Base-by-base conservation (phyloP, 1,140 invertebrate species). In the Heliconius himera region DNA sequence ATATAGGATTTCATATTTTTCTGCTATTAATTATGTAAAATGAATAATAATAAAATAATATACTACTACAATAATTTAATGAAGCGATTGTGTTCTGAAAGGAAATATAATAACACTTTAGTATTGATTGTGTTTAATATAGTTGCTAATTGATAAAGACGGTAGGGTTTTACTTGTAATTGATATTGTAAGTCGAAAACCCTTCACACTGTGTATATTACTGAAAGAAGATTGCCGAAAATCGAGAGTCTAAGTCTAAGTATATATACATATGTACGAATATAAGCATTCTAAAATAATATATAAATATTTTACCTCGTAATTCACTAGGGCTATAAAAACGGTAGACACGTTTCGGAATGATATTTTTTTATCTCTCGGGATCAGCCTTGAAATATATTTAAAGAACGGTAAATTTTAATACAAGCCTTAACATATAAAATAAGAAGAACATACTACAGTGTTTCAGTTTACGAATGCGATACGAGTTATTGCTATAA, bases 291-390 rank as follows among this genome's bases (percentile, higher is more conserved):
- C 84, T 84, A 80, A 84, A 86, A 85, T 6, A 82, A 88, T 85
- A 90, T 33, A 33, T 93, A 90, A 91, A 91, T 90, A 89, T 91
- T 93, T 91, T 90, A 91, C 88, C 81, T 87, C 89, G 91, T 91
- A 90, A 91, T 91, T 91, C 88, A 89, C 84, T 84, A 79, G 75
- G 73, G 87, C 87, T 84, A 90, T 93, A 91, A 91, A 92, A 90
- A 88, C 84, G 83, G 84, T 86, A 83, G 82, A 86, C 83, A 83
- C 83, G 84, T 82, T 83, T 81, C 79, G 75, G 81, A 85, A 90
- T 90, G 85, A 86, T 87, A 87, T 88, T 86, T 79, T 81, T 74
- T 78, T 74, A 81, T 85, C 83, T 76, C 81, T n/a, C 41, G 80
- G 85, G 85, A 88, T 82, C 71, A 81, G 36, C 76, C 41, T 73